These are phyloP conservation scores for Burhinus oedicnemus DNA, from an alignment of 2,113 vertebrate genomes.

Conservation along the genomic window DNA sequence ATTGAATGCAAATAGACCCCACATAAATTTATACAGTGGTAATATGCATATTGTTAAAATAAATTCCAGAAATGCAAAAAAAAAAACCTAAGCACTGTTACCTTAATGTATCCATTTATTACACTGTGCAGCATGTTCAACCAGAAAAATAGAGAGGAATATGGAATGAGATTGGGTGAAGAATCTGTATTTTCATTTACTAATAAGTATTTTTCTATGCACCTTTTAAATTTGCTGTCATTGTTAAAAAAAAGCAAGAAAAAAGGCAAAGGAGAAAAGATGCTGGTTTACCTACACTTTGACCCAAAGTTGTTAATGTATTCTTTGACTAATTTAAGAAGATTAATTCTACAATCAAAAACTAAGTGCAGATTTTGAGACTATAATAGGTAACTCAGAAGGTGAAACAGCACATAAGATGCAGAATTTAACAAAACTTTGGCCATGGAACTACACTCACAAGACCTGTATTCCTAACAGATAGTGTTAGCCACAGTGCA, in stretches of 20 bases:
- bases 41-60: background rate
- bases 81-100: background rate
- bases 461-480: background rate
- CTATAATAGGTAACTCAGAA: background rate
- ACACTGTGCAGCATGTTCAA: background rate
- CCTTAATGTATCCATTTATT: background rate
- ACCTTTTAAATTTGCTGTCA: background rate
- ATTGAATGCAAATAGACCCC: background rate
- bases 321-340: background rate
- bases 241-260: too few relatives aligned
- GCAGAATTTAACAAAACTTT: background rate
- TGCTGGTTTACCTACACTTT: accelerated
- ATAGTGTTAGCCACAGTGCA: background rate
- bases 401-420: background rate
- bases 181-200: background rate
- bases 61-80: background rate
- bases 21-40: background rate
- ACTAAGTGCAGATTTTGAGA: background rate
- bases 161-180: background rate
- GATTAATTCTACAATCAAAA: background rate
- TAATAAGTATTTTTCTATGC: background rate
- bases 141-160: background rate
- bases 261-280: background rate
- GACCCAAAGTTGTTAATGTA: background rate
- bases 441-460: background rate